Evolutionary conservation across 2,113 vertebrate genomes (phyloP).

Genomic region (Sarotherodon lohbergeri): DNA sequence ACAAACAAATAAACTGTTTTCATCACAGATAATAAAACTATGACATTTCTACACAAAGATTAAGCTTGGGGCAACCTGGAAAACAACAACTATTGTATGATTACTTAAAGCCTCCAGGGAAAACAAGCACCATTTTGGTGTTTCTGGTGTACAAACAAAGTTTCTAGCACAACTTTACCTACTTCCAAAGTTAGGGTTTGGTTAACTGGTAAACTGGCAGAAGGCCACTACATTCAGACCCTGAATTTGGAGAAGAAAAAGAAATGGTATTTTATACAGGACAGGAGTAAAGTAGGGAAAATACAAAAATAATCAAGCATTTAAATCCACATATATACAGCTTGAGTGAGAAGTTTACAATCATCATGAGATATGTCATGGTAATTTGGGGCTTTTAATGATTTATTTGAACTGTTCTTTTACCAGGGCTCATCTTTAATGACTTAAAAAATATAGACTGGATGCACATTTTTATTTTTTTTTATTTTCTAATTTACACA

Average conservation of each 20-base stretch:
- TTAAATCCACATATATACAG: not conserved
- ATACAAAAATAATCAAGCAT: not conserved
- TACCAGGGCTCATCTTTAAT: not conserved
- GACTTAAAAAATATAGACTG: not conserved
- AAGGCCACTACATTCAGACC: not conserved
- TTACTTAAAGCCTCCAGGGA: not conserved
- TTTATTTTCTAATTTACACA: not conserved
- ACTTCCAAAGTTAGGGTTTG: not conserved
- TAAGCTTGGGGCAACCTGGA: not conserved
- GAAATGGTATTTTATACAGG: not conserved
- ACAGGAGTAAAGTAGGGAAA: not conserved
- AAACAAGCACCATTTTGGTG: not conserved
- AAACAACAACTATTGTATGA: not conserved
- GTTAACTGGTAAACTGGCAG: not conserved
- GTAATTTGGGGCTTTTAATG: not conserved
- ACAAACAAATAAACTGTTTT: not conserved
- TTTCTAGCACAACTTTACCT: not conserved
- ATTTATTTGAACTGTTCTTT: not conserved
- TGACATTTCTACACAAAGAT: not conserved
- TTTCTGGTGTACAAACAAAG: not conserved
- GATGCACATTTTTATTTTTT: not conserved
- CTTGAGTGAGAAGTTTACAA: not conserved
- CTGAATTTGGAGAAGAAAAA: not conserved
- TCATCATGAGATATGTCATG: not conserved
- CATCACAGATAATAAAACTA: not conserved